Conservation (phyloP, 1,140 invertebrate species). For the Philopotamus ludificatus region DNA sequence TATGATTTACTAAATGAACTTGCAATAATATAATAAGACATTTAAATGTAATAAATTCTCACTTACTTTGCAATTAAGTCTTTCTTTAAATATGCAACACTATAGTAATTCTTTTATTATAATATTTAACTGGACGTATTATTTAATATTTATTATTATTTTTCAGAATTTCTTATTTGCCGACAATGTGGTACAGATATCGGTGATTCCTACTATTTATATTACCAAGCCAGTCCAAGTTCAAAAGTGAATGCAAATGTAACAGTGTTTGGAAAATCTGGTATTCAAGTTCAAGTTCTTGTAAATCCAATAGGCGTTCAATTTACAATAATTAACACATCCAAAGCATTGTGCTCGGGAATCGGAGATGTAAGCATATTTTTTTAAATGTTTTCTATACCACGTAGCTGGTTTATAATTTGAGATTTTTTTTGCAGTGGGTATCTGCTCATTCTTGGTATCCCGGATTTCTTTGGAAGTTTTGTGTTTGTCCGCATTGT, state of each 20-base stretch:
- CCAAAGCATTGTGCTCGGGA: conserved; percentile 54
- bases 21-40: no score
- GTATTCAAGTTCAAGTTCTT: conserved; percentile 54
- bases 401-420: not conserved
- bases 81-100: no score
- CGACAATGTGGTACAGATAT: conserved; percentile 56
- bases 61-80: no score
- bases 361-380: conserved; percentile 49
- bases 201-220: conserved; percentile 53
- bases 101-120: no score
- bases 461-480: conserved; percentile 52
- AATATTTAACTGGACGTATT: no score
- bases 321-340: conserved; percentile 53
- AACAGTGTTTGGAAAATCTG: conserved; percentile 53
- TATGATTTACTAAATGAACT: no score
- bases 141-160: no score
- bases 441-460: conserved; percentile 55
- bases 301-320: conserved; percentile 55
- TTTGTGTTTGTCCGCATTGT: conserved; percentile 53
- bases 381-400: not conserved
- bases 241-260: conserved; percentile 49
- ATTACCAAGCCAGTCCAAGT: conserved; percentile 52
- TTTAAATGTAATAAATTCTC: no score
- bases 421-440: conserved; percentile 44
- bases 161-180: conserved; percentile 54